Base-by-base conservation (phyloP, 1,140 invertebrate species). In the Conopomorpha cramerella region DNA sequence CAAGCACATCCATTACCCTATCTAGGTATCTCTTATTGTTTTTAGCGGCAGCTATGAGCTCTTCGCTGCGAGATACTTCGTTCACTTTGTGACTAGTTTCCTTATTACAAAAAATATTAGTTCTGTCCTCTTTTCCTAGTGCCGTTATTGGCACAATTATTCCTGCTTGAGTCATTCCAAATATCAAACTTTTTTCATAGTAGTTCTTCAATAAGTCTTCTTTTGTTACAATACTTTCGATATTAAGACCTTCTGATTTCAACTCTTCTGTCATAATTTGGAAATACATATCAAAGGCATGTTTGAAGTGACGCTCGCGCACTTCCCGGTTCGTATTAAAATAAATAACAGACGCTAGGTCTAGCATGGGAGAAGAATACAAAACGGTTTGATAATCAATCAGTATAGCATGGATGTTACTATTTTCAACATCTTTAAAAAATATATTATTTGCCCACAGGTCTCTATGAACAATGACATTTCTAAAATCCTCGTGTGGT, bases 371-470 rank as follows among this genome's bases (percentile, higher is more conserved):
- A 2, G 77, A 63, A 11, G 66, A 57, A 51, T 81, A 86, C 19
- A 84, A 49, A 0, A 76, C 77, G 16, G 86, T 60, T 56, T 87
- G 86, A 36, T 82, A 86, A 49, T 88, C 86, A 12, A 88, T 72
- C 2, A 87, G 44, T 8, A 81, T 66, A 10, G 81, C 81, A 34
- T 62, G 55, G 12, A 34, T 34, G 8, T 38, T 16, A 7, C 50
- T 57, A 35, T 67, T 55, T 2, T 53, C 49, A 1, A 74, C 53
- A 38, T 81, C 81, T 51, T 82, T 84, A 25, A 84, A 79, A 46
- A 87, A 73, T 7, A 86, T 52, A 50, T 87, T 87, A 44, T 83
- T 85, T 1, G 71, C 51, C 83, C 85, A 86, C 2, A 85, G 43
- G 61, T 87, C 83, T 0, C 81, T 80, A 51, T 86, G 86, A 12